Base-by-base conservation (phyloP, 2,113 vertebrate genomes). In the Butorides virescens region DNA sequence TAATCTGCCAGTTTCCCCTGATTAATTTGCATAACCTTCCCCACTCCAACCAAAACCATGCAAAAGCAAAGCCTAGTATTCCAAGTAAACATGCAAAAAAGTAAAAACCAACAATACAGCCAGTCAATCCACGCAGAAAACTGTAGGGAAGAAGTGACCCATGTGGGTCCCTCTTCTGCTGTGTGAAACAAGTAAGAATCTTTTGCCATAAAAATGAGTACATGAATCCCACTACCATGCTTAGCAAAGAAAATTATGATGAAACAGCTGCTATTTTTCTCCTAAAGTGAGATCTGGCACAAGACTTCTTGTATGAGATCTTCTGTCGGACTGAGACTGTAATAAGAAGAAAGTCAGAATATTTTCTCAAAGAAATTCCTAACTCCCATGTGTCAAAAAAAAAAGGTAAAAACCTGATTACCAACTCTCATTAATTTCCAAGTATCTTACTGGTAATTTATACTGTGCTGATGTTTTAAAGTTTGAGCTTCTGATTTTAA, bases 51-150 rank as follows among this genome's bases (percentile, higher is more conserved):
- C 9, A 71, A 22, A 86, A 78, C 42, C 44, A 87, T 71, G 89
- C 79, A 95, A 71, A 72, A 2, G 4, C 8, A 46, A 86, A 74
- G 13, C 11, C 26, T 26, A 20, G 10, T 49, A 49, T 26, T 50
- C 25, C 46, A 83, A 74, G 19, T 32, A 84, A 89, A 65, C 73
- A 25, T 66, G 61, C n/a, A 11, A 52, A 17, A 70, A 47, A 52
- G 4, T 4, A 2, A 50, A 58, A 32, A 3, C 3, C 15, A 84
- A 71, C 7, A 88, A 50, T 4, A 10, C 50, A 73, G 44, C 53
- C 59, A 67, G 34, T 46, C 46, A 96, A 88, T 7, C 15, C 95
- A 90, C 81, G 93, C 92, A 93, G 53, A 86, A 95, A 78, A 61
- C 18, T 21, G 17, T 6, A 78, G 47, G 53, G 53, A 61, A 36